Conservation (phyloP, 1,140 invertebrate species). For the Hypsibius dujardini region DNA sequence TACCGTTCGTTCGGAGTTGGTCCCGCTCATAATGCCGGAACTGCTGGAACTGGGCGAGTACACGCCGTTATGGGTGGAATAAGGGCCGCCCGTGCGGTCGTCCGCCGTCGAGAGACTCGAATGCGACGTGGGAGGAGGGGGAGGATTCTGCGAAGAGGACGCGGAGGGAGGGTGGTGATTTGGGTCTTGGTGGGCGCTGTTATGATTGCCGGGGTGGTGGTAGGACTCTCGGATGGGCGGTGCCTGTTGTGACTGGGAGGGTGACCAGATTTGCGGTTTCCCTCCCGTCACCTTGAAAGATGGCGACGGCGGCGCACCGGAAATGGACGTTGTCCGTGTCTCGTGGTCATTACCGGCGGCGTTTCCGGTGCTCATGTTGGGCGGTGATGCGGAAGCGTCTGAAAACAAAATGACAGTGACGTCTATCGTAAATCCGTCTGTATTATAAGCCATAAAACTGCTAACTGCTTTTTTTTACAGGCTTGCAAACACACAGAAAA, state of each 20-base stretch:
- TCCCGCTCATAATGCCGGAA: not conserved
- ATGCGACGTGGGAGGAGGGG: not conserved
- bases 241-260: not conserved
- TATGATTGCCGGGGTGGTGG: not conserved
- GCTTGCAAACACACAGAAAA: too few species aligned
- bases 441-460: too few species aligned
- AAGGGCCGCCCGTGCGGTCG: not conserved
- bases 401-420: too few species aligned
- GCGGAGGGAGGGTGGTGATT: not conserved
- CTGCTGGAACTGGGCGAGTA: constrained; percentile 15
- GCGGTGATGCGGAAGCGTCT: too few species aligned
- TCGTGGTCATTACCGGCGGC: too few species aligned
- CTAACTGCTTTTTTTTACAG: too few species aligned
- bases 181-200: not conserved
- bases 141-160: not conserved
- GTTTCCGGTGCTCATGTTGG: too few species aligned
- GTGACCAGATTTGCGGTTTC: constrained; percentile 7
- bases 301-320: constrained; percentile 10
- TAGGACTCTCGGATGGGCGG: not conserved
- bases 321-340: not conserved
- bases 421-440: too few species aligned
- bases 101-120: not conserved
- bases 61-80: constrained; percentile 10
- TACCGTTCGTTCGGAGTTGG: constrained; percentile 14
- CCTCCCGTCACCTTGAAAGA: constrained; percentile 12